Percentiles rank a stretch among this genome's conserved stretches.
Evolutionary conservation across 2,113 vertebrate genomes (phyloP).

Genomic region (Australoheros scitulus): DNA sequence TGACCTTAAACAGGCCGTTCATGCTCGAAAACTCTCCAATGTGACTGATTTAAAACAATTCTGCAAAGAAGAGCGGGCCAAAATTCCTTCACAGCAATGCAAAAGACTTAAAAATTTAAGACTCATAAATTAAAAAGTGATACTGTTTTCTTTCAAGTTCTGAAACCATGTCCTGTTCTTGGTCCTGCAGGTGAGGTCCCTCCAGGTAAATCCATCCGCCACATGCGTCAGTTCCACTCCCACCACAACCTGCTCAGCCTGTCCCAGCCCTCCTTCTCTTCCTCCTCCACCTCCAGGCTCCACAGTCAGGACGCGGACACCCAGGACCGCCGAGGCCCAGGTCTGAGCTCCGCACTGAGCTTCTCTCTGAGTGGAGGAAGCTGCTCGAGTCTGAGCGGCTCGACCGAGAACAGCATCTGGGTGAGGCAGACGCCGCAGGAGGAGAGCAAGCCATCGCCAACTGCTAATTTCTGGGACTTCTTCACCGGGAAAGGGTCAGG

Average conservation of each 20-base stretch:
- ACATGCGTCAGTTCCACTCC: constrained; percentile 82
- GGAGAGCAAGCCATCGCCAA: constrained; percentile 52
- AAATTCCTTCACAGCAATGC: no score
- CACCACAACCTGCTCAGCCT: constrained; percentile 83
- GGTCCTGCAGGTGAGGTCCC: constrained; percentile 55
- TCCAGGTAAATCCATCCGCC: constrained; percentile 73
- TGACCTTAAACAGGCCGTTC: no score
- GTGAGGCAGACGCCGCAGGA: constrained; percentile 67
- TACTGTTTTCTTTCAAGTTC: neutral
- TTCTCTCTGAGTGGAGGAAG: constrained; percentile 46
- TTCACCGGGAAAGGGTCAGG: constrained; percentile 80
- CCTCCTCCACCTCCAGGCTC: constrained; percentile 31
- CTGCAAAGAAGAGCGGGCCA: no score
- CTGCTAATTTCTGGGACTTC: constrained; percentile 82
- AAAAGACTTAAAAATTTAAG: no score
- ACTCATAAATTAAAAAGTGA: no score
- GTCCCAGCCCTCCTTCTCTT: constrained; percentile 50
- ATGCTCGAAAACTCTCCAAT: no score
- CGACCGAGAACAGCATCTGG: constrained; percentile 62
- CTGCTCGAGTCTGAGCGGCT: constrained; percentile 63
- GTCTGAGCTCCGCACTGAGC: constrained; percentile 22
- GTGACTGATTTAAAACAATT: no score
- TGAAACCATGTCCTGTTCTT: neutral
- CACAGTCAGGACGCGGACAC: constrained; percentile 24
- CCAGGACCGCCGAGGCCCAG: constrained; percentile 31